A percentile compares a stretch with the other conserved stretches of the same genome.
Evolutionary conservation across 2,113 vertebrate species (phyloP).

Genomic region (Tinamus guttatus): DNA sequence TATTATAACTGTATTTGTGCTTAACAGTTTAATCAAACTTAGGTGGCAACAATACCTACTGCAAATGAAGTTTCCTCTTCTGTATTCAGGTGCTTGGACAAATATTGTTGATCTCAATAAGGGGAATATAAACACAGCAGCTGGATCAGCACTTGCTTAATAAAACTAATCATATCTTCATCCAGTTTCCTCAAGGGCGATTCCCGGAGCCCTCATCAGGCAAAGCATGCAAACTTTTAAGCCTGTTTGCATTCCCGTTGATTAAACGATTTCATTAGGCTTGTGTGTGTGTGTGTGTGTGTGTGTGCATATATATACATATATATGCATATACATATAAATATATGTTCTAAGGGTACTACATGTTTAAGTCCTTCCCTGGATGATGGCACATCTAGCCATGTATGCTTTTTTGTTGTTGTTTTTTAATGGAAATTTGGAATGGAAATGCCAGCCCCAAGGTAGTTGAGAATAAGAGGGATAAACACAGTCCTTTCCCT

Average conservation of each 20-base stretch:
- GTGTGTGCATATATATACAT: no score
- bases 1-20: neutral
- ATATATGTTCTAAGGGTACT: neutral
- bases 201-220: slow-evolving; percentile 61
- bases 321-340: no score
- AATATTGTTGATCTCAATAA: slow-evolving; percentile 62
- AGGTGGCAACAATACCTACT: neutral
- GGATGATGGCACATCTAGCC: neutral
- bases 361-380: neutral
- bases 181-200: slow-evolving; percentile 53
- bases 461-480: neutral
- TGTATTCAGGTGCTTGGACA: slow-evolving; percentile 58
- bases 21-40: slow-evolving; percentile 50
- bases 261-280: slow-evolving; percentile 68
- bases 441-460: fast-evolving
- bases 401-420: neutral
- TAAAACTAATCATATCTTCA: slow-evolving; percentile 67
- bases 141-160: slow-evolving; percentile 58
- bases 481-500: neutral
- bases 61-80: slow-evolving; percentile 29
- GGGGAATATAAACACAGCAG: slow-evolving; percentile 58
- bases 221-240: slow-evolving; percentile 49
- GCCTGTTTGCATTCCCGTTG: slow-evolving; percentile 40
- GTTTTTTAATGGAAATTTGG: neutral
- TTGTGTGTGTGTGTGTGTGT: neutral